Base-by-base conservation (phyloP, 1,140 invertebrate species). In the Holotrichia oblita region DNA sequence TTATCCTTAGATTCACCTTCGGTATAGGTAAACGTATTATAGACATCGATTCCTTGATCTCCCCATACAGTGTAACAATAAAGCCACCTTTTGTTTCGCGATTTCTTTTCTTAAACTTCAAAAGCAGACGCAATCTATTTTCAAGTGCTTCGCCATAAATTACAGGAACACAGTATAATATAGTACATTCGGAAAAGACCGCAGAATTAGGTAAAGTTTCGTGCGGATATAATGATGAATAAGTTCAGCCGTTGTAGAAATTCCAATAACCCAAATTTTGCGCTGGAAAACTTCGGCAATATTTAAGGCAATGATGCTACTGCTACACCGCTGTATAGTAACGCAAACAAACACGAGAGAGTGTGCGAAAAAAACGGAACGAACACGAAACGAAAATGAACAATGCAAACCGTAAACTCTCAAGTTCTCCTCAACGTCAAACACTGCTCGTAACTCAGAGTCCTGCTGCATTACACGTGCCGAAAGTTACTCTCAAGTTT, bases 401-500 rank as follows among this genome's bases (percentile, higher is more conserved):
- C 61, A 69, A 34, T 69, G 61, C 24, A 69, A 20, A 24, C 27
- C 61, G 22, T 69, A 69, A 69, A 69, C 61, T 69, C 27, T 69
- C 61, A 69, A 69, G 61, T 69, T 69, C 61, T 69, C 61, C 61
- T 69, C 61, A 69, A 69, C 61, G 27, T 69, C 20, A 69, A 24
- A 69, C 22, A 10, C 10, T 22, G 22, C 61, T 69, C 61, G 61
- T 69, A 69, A 34, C 22, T 69, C 27, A 69, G 61, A 69, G 22
- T 69, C 61, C 61, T 69, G 61, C 61, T 69, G 61, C 61, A 69
- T 77, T 79, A 76, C 75, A 76, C 78, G 61, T 77, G 75, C 74
- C 61, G 78, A 76, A 79, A 79, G 76, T 79, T 79, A 77, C 74
- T 77, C 75, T 34, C 17, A 79, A 79, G 78, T 79, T 79, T 79